Conservation (phyloP, 35 echinoderm and acorn worm genomes). For the Lytechinus variegatus region DNA sequence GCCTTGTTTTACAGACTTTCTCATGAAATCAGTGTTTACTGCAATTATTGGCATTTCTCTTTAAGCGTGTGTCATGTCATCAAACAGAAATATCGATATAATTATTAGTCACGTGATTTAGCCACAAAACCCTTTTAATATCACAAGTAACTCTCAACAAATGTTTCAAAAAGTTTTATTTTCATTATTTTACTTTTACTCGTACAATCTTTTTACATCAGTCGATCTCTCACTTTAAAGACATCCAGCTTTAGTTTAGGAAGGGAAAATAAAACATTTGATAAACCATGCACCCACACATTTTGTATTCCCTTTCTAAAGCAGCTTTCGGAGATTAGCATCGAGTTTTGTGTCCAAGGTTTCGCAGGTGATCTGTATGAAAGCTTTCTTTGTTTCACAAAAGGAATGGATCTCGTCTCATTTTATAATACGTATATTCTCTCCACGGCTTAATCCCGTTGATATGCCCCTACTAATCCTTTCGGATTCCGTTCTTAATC, state of each 20-base stretch:
- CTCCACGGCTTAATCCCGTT: background rate
- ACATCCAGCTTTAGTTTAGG: background rate
- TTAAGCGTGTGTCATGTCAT: too few species aligned
- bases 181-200: too few species aligned
- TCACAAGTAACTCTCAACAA: too few species aligned
- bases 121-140: too few species aligned
- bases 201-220: too few species aligned
- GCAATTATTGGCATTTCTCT: too few species aligned
- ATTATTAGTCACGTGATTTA: too few species aligned
- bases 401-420: background rate
- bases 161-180: too few species aligned
- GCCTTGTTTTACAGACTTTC: too few species aligned
- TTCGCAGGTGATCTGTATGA: background rate
- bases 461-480: background rate
- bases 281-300: background rate
- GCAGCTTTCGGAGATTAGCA: background rate
- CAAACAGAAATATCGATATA: too few species aligned
- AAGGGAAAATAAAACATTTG: background rate
- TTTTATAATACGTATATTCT: background rate
- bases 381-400: background rate
- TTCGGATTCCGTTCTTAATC: background rate
- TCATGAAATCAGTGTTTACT: too few species aligned
- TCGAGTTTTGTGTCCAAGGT: background rate
- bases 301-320: background rate
- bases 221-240: too few species aligned